A percentile compares a stretch with the other conserved stretches of the same genome.
Conservation (phyloP, 2,888 invertebrate species). For the Drosophila mimica region DNA sequence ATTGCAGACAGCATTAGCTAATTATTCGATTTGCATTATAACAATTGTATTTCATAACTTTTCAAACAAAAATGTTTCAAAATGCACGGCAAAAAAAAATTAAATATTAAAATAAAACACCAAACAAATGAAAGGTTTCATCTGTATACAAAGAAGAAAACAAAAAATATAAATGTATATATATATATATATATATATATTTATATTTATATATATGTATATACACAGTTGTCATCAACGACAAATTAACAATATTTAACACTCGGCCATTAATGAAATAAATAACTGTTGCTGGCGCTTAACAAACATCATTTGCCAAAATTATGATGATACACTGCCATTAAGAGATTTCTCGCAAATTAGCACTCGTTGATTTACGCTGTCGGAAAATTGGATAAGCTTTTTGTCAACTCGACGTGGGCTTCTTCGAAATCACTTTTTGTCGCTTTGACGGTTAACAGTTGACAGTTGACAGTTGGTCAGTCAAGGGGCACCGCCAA, state of each 20-base stretch:
- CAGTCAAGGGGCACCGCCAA: slow-evolving; percentile 4
- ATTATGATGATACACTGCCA: slow-evolving; percentile 22
- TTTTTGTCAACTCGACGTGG: slow-evolving; percentile 10
- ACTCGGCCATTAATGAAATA: slow-evolving; percentile 34
- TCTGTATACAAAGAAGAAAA: slow-evolving; percentile 16
- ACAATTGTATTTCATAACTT: slow-evolving; percentile 52
- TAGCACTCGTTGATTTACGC: slow-evolving; percentile 25
- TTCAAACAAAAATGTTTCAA: slow-evolving; percentile 24
- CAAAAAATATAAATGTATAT: not conserved
- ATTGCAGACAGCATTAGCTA: slow-evolving; percentile 19
- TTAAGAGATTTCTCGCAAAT: slow-evolving; percentile 31
- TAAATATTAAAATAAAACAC: slow-evolving; percentile 5
- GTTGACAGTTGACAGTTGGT: not conserved
- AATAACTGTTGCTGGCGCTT: slow-evolving; percentile 49
- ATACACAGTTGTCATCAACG: slow-evolving; percentile 18
- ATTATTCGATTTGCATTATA: slow-evolving; percentile 53
- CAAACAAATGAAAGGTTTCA: slow-evolving; percentile 16
- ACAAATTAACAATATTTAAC: slow-evolving; percentile 46
- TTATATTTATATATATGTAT: not conserved
- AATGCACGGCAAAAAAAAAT: slow-evolving; percentile 25
- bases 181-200: not conserved
- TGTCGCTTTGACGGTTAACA: not conserved
- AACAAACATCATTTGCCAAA: slow-evolving; percentile 25
- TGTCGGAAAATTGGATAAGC: slow-evolving; percentile 22
- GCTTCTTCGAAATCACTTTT: slow-evolving; percentile 20